Base-by-base conservation (phyloP, 1,140 invertebrate species). In the Plodia interpunctella region DNA sequence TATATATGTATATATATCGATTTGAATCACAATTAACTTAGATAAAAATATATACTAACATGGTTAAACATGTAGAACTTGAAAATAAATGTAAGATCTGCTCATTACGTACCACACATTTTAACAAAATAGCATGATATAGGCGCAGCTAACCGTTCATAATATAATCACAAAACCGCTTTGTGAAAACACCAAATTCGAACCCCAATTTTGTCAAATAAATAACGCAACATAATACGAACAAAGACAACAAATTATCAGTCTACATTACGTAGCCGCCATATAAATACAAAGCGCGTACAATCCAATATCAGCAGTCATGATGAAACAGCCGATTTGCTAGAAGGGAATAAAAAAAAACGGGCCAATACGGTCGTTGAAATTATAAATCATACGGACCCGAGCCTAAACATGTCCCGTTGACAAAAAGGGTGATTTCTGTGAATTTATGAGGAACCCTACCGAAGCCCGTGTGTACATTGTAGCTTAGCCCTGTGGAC, bases 351-450 rank as follows among this genome's bases (percentile, higher is more conserved):
- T 25, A 25, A 65, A 70, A 65, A 67, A 57, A 66, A 56, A 62
- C 54, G 56, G 52, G 30, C 35, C 57, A 30, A 67, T 57, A 53
- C 38, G 57, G 11, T 25, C 38, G 58, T 61, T 28, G 63, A 68
- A 72, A 73, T 76, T 77, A 82, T 82, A 84, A 82, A 82, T 84
- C 78, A 84, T 77, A 70, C 52, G 62, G 56, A 55, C 55, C 65
- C 62, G 66, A 74, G 76, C 70, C 77, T 74, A 80, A 80, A 83
- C 78, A 83, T 72, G 78, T 84, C 79, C 72, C 73, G 72, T 82
- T 84, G 81, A 84, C 81, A 84, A 82, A 80, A 84, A 80, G 79
- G 81, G 79, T 84, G 79, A 84, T 81, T 79, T 67, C 72, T 68
- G 56, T 49, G 57, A 72, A 82, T 84, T 80, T 84, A 82, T 80